Percentiles rank a stretch among this genome's conserved stretches.
phyloP scores from a whole-genome alignment of 2,113 vertebrate genomes.

The Rutilus rutilus region DNA sequence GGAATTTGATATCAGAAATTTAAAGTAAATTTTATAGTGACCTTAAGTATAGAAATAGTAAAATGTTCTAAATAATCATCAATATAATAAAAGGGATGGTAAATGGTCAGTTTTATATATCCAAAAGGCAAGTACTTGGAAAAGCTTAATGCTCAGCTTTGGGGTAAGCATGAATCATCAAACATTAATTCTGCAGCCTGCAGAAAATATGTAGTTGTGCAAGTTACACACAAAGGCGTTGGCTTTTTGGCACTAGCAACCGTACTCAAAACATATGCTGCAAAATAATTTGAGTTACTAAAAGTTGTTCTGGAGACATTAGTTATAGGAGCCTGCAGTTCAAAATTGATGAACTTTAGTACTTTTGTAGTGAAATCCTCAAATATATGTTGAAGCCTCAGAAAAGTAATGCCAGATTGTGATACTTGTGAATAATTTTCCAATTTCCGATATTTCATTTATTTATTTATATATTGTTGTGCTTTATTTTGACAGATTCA shows the following conservation, averaged over 20 bases:
- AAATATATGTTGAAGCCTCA: not conserved
- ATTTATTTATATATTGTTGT: not conserved
- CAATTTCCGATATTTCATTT: not conserved
- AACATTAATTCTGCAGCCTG: not conserved
- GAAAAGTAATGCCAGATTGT: not conserved
- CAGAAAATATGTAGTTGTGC: not conserved
- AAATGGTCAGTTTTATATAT: not conserved
- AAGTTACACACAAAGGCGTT: not conserved
- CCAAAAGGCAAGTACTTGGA: not conserved
- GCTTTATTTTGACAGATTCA: conserved; percentile 74
- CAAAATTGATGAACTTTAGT: not conserved
- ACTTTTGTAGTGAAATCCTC: not conserved
- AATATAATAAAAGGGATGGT: not conserved
- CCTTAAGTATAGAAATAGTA: not conserved
- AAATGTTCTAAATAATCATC: not conserved
- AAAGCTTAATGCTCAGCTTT: not conserved
- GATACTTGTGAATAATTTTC: not conserved
- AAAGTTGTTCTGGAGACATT: not conserved
- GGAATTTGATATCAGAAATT: not conserved
- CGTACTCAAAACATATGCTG: not conserved
- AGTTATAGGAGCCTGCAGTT: not conserved
- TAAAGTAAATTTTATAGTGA: not conserved
- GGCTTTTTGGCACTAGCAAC: not conserved
- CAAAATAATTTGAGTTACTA: not conserved
- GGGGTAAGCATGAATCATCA: not conserved